Evolutionary conservation across 2,888 invertebrate species (phyloP).

Genomic region (Brachynemurus nebulosus): DNA sequence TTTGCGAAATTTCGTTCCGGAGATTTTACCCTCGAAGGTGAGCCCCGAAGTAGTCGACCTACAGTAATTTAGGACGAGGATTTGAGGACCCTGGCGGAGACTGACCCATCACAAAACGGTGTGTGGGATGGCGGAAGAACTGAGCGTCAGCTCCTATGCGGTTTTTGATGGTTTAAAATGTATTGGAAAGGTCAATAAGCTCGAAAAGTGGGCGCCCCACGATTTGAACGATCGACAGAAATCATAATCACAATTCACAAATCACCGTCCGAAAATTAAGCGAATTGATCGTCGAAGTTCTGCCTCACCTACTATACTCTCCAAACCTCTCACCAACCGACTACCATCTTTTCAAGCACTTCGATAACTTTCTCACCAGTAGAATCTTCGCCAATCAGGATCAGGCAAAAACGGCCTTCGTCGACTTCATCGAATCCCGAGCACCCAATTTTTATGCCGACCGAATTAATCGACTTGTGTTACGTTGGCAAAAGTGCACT

Average conservation of each 20-base stretch:
- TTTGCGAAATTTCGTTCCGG: background rate
- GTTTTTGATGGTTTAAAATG: too few species aligned
- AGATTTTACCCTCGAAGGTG: background rate
- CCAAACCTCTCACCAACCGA: too few species aligned
- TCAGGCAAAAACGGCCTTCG: conserved; percentile 3
- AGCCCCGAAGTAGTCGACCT: background rate
- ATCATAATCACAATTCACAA: too few species aligned
- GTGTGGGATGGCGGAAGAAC: background rate
- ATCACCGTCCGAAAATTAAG: too few species aligned
- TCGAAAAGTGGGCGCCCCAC: background rate
- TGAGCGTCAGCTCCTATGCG: background rate
- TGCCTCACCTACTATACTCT: too few species aligned
- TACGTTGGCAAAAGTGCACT: too few species aligned
- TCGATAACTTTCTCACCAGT: background rate
- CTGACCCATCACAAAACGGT: background rate
- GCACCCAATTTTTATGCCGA: background rate
- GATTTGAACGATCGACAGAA: too few species aligned
- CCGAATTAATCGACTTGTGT: background rate
- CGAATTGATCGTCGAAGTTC: background rate
- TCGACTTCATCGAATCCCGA: conserved; percentile 1
- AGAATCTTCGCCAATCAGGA: background rate
- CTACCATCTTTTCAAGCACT: too few species aligned
- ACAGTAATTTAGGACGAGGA: background rate
- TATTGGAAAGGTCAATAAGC: background rate
- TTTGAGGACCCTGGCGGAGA: background rate